Base-by-base conservation (phyloP, 2,113 vertebrate genomes). In the Climacteris rufus region DNA sequence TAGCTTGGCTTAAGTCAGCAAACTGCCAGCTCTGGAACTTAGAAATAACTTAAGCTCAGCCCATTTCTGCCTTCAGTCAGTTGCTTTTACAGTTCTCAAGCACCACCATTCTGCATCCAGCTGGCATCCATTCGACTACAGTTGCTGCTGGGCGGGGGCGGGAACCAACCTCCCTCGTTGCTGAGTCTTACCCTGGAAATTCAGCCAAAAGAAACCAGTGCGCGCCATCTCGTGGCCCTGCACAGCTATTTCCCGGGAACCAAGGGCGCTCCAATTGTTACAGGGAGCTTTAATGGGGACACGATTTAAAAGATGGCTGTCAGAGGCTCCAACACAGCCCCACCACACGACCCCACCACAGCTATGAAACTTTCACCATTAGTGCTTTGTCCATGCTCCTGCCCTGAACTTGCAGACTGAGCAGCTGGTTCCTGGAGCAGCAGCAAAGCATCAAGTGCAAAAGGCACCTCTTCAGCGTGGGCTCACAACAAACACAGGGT, bases 171-270 rank as follows among this genome's bases (percentile, higher is more conserved):
- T 9, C 44, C 27, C 72, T n/a, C 8, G 5, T 4, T 8, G 30
- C 54, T 11, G 65, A 49, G 15, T 33, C 42, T 9, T 2, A 7
- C 0, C 18, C 75, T 8, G 35, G 2, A 7, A 60, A 19, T 16
- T 23, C 47, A 23, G 57, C 80, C 13, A 37, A 66, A 20, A 37
- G 25, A 56, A 65, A 69, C 35, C 1, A 19, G 35, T 5, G 87
- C 76, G 5, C 85, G 92, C 97, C 96, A 76, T 45, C 97, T 93
- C 10, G 93, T 88, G 96, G 95, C 77, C 42, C 35, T 4, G 53
- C 10, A 1, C 39, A 9, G 74, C 52, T 53, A 74, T 3, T 57
- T 31, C 63, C 40, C 7, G 2, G 42, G 25, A 63, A 42, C 12
- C 3, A 44, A 23, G 0, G 25, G 49, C 5, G 47, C 59, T 33